A percentile compares a stretch with the other conserved stretches of the same genome.
phyloP scores from a whole-genome alignment of 2,888 invertebrate genomes.

The Microctonus hyperodae region DNA sequence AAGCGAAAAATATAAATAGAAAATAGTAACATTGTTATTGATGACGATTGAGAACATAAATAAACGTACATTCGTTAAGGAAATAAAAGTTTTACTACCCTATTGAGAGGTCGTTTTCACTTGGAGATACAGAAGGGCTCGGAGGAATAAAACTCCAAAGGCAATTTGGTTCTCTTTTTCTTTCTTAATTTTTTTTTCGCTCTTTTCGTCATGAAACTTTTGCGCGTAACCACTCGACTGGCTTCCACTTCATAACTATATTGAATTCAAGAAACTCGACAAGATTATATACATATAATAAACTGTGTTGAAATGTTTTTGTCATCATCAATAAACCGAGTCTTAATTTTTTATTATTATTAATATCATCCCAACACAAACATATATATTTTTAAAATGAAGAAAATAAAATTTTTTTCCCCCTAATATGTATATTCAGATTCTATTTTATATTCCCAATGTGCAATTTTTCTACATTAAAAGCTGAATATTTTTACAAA shows the following conservation, averaged over 20 bases:
- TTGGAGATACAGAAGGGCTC: slow-evolving; percentile 35
- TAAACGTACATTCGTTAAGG: slow-evolving; percentile 54
- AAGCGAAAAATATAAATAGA: slow-evolving; percentile 47
- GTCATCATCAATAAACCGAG: slow-evolving; percentile 16
- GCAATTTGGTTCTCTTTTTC: slow-evolving; percentile 15
- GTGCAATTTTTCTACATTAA: background rate
- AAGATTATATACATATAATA: background rate
- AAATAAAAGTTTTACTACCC: slow-evolving; percentile 58
- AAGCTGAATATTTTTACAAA: slow-evolving; percentile 10
- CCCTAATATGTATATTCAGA: background rate
- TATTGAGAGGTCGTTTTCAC: slow-evolving; percentile 45
- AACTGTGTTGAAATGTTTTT: background rate
- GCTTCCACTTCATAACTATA: slow-evolving; percentile 25
- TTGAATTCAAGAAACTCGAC: background rate
- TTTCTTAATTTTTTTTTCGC: slow-evolving; percentile 25
- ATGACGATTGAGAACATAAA: slow-evolving; percentile 52
- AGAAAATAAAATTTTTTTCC: background rate
- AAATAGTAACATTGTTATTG: slow-evolving; percentile 49
- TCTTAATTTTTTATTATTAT: background rate
- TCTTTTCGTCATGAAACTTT: slow-evolving; percentile 21
- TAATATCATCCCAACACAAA: background rate
- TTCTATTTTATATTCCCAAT: background rate
- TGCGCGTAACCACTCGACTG: slow-evolving; percentile 22
- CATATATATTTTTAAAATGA: background rate
- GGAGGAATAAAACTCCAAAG: slow-evolving; percentile 28